Evolutionary conservation across 2,888 invertebrate genomes (phyloP).

Genomic region (Volucella inanis): DNA sequence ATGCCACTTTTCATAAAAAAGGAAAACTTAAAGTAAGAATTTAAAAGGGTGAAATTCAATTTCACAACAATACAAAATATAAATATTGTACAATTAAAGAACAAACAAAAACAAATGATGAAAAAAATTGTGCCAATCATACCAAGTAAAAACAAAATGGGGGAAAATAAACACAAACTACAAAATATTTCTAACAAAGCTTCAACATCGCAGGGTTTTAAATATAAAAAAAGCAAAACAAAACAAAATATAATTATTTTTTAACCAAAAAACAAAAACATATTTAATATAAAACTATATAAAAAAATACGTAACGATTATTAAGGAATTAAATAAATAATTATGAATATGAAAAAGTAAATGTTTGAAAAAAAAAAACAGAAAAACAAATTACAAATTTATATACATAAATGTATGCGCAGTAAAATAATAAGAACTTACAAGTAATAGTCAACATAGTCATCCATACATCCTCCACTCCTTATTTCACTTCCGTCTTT

Average conservation of each 20-base stretch:
- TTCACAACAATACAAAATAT: background rate
- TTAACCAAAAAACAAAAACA: slow-evolving; percentile 29
- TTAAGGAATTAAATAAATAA: slow-evolving; percentile 2
- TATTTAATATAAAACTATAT: slow-evolving; percentile 49
- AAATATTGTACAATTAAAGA: slow-evolving; percentile 23
- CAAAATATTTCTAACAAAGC: slow-evolving; percentile 58
- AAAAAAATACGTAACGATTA: slow-evolving; percentile 15
- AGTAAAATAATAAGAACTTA: slow-evolving; percentile 31
- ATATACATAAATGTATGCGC: slow-evolving; percentile 36
- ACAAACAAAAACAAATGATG: slow-evolving; percentile 31
- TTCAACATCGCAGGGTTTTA: slow-evolving; percentile 71
- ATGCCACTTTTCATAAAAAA: too few relatives aligned
- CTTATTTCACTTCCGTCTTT: background rate
- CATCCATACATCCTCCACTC: slow-evolving; percentile 18
- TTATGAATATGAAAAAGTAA: slow-evolving; percentile 23
- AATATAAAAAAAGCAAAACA: slow-evolving; percentile 34
- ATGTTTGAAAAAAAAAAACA: slow-evolving; percentile 29
- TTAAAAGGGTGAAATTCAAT: too few relatives aligned
- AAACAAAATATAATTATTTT: slow-evolving; percentile 39
- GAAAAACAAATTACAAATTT: slow-evolving; percentile 3
- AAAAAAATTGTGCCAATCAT: slow-evolving; percentile 67
- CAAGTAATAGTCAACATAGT: slow-evolving; percentile 23
- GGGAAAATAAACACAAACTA: slow-evolving; percentile 20
- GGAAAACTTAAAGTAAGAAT: too few relatives aligned
- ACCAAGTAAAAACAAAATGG: slow-evolving; percentile 3